phyloP scores from a whole-genome alignment of 2,888 invertebrate genomes.

The Scaptomyza tumidula region DNA sequence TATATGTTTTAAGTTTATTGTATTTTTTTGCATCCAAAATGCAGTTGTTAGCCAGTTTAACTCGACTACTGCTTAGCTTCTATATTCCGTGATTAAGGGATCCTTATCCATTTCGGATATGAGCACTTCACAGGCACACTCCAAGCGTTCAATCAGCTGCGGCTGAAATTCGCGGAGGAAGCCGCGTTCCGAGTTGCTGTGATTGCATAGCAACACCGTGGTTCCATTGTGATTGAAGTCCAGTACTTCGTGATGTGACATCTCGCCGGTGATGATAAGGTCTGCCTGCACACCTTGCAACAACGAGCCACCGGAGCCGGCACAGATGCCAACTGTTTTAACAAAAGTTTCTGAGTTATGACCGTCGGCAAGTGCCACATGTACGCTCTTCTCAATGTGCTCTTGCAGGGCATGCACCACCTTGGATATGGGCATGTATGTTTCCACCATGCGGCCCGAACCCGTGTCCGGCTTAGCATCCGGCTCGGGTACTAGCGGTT shows the following conservation, averaged over 20 bases:
- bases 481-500: slow-evolving; percentile 71
- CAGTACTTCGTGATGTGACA: slow-evolving; percentile 97
- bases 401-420: slow-evolving; percentile 86
- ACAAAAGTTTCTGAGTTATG: slow-evolving; percentile 85
- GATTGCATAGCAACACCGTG: slow-evolving; percentile 94
- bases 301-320: slow-evolving; percentile 94
- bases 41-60: slow-evolving; percentile 29
- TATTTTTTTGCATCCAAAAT: slow-evolving; percentile 48
- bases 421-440: slow-evolving; percentile 75
- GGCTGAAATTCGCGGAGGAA: slow-evolving; percentile 88
- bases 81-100: slow-evolving; percentile 88
- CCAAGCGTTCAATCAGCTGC: slow-evolving; percentile 79
- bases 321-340: slow-evolving; percentile 91
- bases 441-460: slow-evolving; percentile 86
- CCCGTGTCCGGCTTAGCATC: slow-evolving; percentile 83
- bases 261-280: slow-evolving; percentile 95
- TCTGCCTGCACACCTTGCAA: slow-evolving; percentile 90
- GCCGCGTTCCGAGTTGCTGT: slow-evolving; percentile 97
- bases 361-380: slow-evolving; percentile 88
- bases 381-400: slow-evolving; percentile 88
- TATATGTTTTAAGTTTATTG: slow-evolving; percentile 71
- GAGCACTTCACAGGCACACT: slow-evolving; percentile 85
- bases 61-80: slow-evolving; percentile 22
- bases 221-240: slow-evolving; percentile 92
- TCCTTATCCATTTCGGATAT: slow-evolving; percentile 87